phyloP scores from a whole-genome alignment of 1,140 invertebrate species.

The Meloidogyne hapla region DNA sequence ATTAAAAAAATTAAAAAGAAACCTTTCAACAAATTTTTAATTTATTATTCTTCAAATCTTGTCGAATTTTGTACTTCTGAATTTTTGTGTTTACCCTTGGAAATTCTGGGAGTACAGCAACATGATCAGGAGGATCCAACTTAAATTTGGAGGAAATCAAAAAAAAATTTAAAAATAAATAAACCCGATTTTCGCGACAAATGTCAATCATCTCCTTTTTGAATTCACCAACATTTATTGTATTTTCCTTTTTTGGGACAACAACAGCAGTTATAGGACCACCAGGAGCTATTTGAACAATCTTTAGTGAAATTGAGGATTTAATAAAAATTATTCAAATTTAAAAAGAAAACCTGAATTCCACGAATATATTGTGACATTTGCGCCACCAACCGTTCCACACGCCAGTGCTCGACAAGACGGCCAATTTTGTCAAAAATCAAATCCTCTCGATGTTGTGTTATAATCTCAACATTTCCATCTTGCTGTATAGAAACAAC shows the following conservation, averaged over 20 bases:
- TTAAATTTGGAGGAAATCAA: constrained; percentile 23
- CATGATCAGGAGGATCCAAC: constrained; percentile 52
- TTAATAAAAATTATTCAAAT: background rate
- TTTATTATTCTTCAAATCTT: constrained; percentile 41
- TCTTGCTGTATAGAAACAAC: constrained; percentile 46
- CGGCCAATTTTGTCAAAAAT: constrained; percentile 53
- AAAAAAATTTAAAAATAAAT: constrained; percentile 24
- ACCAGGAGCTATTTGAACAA: constrained; percentile 52
- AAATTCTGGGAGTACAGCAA: constrained; percentile 59
- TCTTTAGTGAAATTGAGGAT: constrained; percentile 15
- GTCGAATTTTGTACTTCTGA: constrained; percentile 56
- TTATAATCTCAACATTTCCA: constrained; percentile 61
- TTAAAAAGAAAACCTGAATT: constrained; percentile 47
- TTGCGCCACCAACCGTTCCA: constrained; percentile 53
- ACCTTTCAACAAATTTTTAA: constrained; percentile 23
- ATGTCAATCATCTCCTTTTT: constrained; percentile 50
- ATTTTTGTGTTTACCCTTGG: constrained; percentile 60
- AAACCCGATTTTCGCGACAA: constrained; percentile 49
- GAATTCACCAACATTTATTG: constrained; percentile 33
- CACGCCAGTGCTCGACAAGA: constrained; percentile 59
- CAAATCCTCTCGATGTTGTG: constrained; percentile 51
- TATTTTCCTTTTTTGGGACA: constrained; percentile 42
- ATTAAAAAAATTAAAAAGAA: background rate
- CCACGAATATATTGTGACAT: constrained; percentile 51
- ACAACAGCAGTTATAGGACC: constrained; percentile 57